These are phyloP conservation scores for Pipistrellus nathusii DNA, from an alignment of 2,797 vertebrate genomes.

Conservation along the genomic window DNA sequence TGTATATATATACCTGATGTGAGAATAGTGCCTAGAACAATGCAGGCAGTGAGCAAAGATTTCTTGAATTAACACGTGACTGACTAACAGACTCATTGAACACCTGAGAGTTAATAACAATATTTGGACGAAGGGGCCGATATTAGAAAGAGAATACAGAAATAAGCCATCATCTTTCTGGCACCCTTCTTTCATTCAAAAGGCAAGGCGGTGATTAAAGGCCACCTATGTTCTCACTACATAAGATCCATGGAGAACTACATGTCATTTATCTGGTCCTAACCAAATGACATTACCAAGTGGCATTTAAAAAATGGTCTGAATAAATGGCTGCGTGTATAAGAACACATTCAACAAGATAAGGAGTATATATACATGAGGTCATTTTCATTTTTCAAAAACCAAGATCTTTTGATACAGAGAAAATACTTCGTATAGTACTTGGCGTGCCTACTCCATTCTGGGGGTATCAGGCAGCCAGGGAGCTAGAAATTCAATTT, in stretches of 20 bases:
- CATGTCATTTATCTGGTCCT: background rate
- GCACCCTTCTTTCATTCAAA: background rate
- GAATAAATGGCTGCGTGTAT: background rate
- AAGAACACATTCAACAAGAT: slow-evolving; percentile 27
- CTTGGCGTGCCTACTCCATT: background rate
- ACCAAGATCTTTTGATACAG: background rate
- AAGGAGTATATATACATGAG: background rate
- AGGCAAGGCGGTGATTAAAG: slow-evolving; percentile 52
- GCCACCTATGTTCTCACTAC: background rate
- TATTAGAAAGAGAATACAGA: slow-evolving; percentile 12
- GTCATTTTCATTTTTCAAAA: slow-evolving; percentile 54
- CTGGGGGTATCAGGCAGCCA: background rate
- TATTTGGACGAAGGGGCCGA: background rate
- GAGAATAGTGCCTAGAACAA: background rate
- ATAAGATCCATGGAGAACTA: background rate
- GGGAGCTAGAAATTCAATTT: slow-evolving; percentile 70
- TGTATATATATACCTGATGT: background rate
- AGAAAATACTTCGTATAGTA: slow-evolving; percentile 30
- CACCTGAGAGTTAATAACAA: background rate
- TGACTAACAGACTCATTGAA: slow-evolving; percentile 32
- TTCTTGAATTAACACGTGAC: slow-evolving; percentile 32
- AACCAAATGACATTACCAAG: background rate
- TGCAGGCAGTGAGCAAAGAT: slow-evolving; percentile 10
- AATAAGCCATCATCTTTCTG: slow-evolving; percentile 41
- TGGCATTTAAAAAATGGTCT: slow-evolving; percentile 25